Conservation (phyloP, 37 sponge, comb jelly and placozoan genomes). For the Ianthella basta region DNA sequence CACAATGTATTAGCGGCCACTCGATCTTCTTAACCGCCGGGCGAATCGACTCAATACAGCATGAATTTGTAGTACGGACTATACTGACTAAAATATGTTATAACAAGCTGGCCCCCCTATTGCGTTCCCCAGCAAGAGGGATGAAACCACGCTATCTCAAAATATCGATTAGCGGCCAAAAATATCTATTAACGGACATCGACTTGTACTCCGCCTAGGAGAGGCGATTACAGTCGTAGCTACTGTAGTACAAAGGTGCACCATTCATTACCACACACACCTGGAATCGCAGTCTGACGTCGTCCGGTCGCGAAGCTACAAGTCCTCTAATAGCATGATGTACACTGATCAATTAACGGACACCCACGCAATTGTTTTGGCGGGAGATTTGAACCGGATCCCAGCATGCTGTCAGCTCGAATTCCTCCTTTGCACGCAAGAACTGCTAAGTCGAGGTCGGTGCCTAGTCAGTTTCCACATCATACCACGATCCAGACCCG, state of each 20-base stretch:
- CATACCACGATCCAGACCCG: background rate
- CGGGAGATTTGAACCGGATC: background rate
- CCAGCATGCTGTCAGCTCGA: background rate
- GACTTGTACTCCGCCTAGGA: slow-evolving; percentile 2
- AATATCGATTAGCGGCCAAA: background rate
- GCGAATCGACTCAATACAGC: background rate
- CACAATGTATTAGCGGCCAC: slow-evolving; percentile 6
- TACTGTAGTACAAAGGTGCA: background rate
- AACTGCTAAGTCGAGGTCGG: background rate
- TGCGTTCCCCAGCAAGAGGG: no score
- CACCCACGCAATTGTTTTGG: slow-evolving; percentile 2
- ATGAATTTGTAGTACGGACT: background rate
- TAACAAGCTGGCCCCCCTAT: no score
- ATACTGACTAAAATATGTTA: background rate
- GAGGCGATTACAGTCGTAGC: background rate
- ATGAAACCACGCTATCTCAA: background rate
- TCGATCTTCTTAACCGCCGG: slow-evolving; percentile 2
- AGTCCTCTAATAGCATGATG: background rate
- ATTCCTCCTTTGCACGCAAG: background rate
- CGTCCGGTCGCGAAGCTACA: no score
- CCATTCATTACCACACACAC: background rate
- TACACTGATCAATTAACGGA: background rate
- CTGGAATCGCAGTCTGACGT: no score
- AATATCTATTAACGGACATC: background rate
- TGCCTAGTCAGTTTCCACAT: background rate